Conservation (phyloP, 2,888 invertebrate species). For the Amaurobius ferox region DNA sequence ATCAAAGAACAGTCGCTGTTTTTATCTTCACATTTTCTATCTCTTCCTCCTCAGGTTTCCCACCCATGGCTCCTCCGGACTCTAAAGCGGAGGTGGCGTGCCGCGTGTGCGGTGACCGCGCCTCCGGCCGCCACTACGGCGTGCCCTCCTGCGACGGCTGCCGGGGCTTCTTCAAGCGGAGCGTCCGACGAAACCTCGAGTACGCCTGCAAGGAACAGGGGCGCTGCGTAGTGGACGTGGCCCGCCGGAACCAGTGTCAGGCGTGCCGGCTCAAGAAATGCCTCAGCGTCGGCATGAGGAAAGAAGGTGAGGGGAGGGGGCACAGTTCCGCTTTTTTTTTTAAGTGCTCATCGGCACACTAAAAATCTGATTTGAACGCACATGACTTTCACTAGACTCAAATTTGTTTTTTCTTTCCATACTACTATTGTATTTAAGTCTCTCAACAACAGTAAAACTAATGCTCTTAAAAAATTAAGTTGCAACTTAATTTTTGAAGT, state of each 20-base stretch:
- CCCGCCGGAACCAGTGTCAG: constrained; percentile 94
- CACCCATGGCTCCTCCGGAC: not conserved
- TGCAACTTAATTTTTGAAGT: no score
- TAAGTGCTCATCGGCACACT: no score
- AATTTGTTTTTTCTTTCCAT: no score
- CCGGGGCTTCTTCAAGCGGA: constrained; percentile 95
- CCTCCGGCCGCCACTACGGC: constrained; percentile 81
- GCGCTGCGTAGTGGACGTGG: constrained; percentile 92
- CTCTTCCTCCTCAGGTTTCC: no score
- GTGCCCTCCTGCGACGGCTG: constrained; percentile 80
- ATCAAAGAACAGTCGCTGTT: no score
- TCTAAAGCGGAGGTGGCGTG: constrained; percentile 75
- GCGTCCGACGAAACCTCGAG: constrained; percentile 90
- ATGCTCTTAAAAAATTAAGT: no score
- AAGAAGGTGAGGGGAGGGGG: constrained; percentile 94
- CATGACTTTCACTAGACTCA: no score
- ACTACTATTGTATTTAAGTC: no score
- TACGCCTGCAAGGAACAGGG: constrained; percentile 95
- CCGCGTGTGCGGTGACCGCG: constrained; percentile 79
- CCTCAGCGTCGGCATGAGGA: constrained; percentile 92
- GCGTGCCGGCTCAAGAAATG: constrained; percentile 95
- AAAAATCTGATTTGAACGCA: no score
- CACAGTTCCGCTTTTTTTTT: no score
- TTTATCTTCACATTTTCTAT: no score
- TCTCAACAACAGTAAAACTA: no score